Evolutionary conservation across 2,888 invertebrate genomes (phyloP).

Genomic region (Erebia aethiops): DNA sequence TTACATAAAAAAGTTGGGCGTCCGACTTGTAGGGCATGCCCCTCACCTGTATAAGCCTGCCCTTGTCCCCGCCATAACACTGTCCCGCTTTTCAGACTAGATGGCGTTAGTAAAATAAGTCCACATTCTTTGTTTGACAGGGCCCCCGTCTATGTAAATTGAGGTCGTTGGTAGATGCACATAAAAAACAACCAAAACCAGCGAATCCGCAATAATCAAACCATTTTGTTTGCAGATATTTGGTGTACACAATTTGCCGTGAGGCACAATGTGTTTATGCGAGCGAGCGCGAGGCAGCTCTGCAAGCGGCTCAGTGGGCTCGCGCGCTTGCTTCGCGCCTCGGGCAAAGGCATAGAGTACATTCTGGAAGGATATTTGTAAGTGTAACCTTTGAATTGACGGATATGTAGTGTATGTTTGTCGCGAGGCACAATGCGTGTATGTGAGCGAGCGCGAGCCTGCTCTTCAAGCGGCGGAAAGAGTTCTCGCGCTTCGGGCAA

Average conservation of each 20-base stretch:
- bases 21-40: no score
- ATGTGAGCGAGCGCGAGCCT: conserved; percentile 90
- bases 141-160: no score
- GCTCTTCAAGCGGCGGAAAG: conserved; percentile 91
- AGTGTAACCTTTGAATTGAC: conserved; percentile 9
- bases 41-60: no score
- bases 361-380: conserved; percentile 39
- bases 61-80: no score
- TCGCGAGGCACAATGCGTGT: conserved; percentile 89
- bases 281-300: conserved; percentile 89
- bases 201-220: no score
- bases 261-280: conserved; percentile 91
- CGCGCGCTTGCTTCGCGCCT: conserved; percentile 84
- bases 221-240: conserved; percentile 48
- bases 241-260: conserved; percentile 85
- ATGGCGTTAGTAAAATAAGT: no score
- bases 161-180: no score
- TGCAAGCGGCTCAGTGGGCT: conserved; percentile 91
- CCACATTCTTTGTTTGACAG: no score
- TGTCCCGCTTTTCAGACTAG: no score
- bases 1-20: no score
- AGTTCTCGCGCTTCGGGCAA: conserved; percentile 86
- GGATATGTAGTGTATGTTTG: conserved; percentile 78
- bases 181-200: no score
- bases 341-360: conserved; percentile 50